phyloP scores from a whole-genome alignment of 2,797 vertebrate species.

The Tarsius wallacei region DNA sequence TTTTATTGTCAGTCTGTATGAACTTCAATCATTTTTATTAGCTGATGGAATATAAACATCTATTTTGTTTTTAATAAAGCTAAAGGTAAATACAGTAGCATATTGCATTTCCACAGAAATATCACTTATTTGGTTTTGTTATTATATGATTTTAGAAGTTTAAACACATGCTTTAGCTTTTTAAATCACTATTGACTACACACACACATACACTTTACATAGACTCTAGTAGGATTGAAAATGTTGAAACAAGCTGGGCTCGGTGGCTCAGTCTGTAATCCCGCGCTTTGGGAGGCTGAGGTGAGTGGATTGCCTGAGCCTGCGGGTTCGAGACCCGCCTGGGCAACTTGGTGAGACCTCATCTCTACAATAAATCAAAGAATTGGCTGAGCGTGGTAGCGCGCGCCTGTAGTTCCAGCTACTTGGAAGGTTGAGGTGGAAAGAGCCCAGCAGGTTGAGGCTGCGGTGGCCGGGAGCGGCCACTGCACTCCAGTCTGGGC shows the following conservation, averaged over 20 bases:
- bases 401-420: too few relatives aligned
- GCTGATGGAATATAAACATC: background rate
- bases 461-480: too few relatives aligned
- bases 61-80: background rate
- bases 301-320: too few relatives aligned
- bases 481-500: too few relatives aligned
- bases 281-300: too few relatives aligned
- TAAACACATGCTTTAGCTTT: background rate
- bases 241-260: slow-evolving; percentile 6
- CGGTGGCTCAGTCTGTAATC: too few relatives aligned
- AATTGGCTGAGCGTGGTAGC: too few relatives aligned
- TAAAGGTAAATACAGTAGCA: background rate
- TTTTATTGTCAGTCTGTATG: background rate
- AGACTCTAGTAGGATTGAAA: background rate
- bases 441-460: too few relatives aligned
- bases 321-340: too few relatives aligned
- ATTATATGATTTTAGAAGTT: background rate
- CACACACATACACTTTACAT: background rate
- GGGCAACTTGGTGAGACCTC: too few relatives aligned
- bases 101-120: background rate
- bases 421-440: too few relatives aligned
- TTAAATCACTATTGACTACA: background rate
- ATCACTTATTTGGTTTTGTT: background rate
- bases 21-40: background rate
- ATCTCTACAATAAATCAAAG: too few relatives aligned